Base-by-base conservation (phyloP, 2,113 vertebrate genomes). In the Hippocampus guttulatus region DNA sequence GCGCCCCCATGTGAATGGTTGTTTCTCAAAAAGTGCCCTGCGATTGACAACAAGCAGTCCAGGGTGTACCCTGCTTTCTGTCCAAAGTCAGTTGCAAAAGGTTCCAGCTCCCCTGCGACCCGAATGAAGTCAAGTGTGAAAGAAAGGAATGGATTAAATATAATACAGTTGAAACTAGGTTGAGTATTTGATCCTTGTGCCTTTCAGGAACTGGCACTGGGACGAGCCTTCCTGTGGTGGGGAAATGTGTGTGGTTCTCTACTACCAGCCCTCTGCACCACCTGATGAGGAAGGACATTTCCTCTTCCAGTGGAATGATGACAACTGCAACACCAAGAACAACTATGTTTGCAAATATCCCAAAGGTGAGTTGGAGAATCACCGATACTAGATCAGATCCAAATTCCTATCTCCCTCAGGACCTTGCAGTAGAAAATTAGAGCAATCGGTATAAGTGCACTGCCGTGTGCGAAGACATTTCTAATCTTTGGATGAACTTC, bases 301-400 rank as follows among this genome's bases (percentile, higher is more conserved):
- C 81, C 90, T 91, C 87, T 98, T 96, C 81, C 94, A 93, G 75
- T 98, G 97, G 96, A 97, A 95, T 0, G 95, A 97, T 0, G 93
- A 94, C 84, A 93, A 94, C 52, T 99, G 97, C 89, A 94, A 89
- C 90, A 91, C 93, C 90, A 98, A 92, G 76, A 98, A 99, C 84
- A 98, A 98, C 89, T 98, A 95, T 86, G 94, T 99, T 87, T 99
- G 97, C 94, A 98, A 98, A 88, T 98, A 98, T 27, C 66, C 93
- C 6, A 82, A 92, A 68, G 94, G 96, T 97, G 84, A 93, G n/a
- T 16, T 9, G 23, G 10, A 16, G 60, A 33, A 69, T 68, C 38
- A 45, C 68, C 47, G 10, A 51, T 27, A 33, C 25, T 33, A 33
- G 30, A 33, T 33, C 30, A 33, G 30, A 33, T 33, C 30, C 30